Evolutionary conservation across 2,888 invertebrate species (phyloP), one percentile per base, ranked within the genome.

Genomic region (Pollenia angustigena): DNA sequence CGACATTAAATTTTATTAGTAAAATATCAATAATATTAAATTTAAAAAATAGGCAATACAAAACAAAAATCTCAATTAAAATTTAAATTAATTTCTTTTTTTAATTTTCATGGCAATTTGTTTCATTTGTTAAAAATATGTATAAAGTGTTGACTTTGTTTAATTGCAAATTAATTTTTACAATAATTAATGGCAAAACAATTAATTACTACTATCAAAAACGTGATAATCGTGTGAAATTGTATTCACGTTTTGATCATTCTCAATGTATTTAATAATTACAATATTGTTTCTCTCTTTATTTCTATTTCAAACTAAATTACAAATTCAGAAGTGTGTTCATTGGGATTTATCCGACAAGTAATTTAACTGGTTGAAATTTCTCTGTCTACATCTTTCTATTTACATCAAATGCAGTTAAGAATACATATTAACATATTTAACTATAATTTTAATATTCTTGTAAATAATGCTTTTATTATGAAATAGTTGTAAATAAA

Each of bases 141-240:
- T n/a, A 44, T 23, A 75, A 83, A 83, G 83, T 76, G 76, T 83
- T 80, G 66, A 86, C 66, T 81, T 71, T 42, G 50, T 60, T 75
- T 58, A 50, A 81, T 68, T 76, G n/a, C 58, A 54, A 52, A 66
- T 54, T 74, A 54, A 78, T 50, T 72, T 81, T 50, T 16, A 11
- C 44, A 32, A 50, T n/a, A 60, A 80, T 66, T 66, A 75, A 69
- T 68, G 54, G 54, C 52, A 81, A 71, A 18, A 66, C 16, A 72
- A 52, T 80, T 86, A 86, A 76, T 79, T 71, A 44, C 58, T 71
- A 69, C 54, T 58, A 32, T 76, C 66, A 42, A 14, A 75, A 80
- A 78, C 87, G 72, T 87, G 84, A 81, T 68, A 69, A 78, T 68
- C 72, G 68, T 87, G 81, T 74, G 81, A 84, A 84, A 84, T 83